Conservation (phyloP, 1,140 invertebrate genomes). For the Drosophila erecta region DNA sequence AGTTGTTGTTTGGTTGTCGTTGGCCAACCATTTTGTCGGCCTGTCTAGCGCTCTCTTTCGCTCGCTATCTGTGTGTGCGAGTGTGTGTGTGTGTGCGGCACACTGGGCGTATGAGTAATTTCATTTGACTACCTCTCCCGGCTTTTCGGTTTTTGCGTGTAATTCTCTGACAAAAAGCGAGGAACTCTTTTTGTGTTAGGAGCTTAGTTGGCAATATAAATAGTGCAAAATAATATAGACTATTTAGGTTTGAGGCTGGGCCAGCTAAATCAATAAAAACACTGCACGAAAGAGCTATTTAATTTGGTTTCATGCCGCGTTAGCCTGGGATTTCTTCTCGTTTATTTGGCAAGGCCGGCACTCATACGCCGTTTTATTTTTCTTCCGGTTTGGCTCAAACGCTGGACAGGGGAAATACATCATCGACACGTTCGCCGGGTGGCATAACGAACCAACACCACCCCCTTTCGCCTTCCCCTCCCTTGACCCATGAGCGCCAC, state of each 20-base stretch:
- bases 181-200: slow-evolving; percentile 31
- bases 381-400: slow-evolving; percentile 50
- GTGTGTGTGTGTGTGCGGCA: slow-evolving; percentile 28
- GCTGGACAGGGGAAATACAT: slow-evolving; percentile 62
- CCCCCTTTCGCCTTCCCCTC: no score
- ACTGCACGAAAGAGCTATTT: slow-evolving; percentile 22
- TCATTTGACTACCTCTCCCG: slow-evolving; percentile 48
- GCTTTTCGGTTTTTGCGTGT: slow-evolving; percentile 69
- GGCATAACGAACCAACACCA: slow-evolving; percentile 52
- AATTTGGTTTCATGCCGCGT: background rate
- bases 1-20: slow-evolving; percentile 70
- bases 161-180: slow-evolving; percentile 49
- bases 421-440: slow-evolving; percentile 71
- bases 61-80: slow-evolving; percentile 1
- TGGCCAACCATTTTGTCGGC: slow-evolving; percentile 80
- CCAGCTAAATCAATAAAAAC: slow-evolving; percentile 73
- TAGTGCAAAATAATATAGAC: slow-evolving; percentile 64
- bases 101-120: slow-evolving; percentile 61
- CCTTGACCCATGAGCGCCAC: background rate
- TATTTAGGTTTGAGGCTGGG: slow-evolving; percentile 20
- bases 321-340: background rate
- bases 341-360: background rate
- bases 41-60: slow-evolving; percentile 45
- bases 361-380: background rate
- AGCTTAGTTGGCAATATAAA: slow-evolving; percentile 43